phyloP scores from a whole-genome alignment of 2,113 vertebrate genomes.

The Malurus elegans region DNA sequence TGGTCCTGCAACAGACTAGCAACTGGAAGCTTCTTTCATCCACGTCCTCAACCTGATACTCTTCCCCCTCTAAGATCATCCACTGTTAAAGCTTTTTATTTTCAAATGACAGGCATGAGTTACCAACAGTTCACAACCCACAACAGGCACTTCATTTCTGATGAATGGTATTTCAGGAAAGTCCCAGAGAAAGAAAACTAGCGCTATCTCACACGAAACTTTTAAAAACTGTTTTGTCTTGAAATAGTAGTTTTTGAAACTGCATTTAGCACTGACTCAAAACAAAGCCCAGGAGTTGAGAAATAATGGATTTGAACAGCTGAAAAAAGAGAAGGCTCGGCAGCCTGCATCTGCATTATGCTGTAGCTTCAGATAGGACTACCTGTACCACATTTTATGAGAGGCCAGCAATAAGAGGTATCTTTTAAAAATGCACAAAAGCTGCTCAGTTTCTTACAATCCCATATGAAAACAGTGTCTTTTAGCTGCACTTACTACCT shows the following conservation, averaged over 20 bases:
- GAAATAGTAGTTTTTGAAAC: not conserved
- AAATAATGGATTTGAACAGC: not conserved
- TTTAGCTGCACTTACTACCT: not conserved
- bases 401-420: not conserved
- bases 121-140: not conserved
- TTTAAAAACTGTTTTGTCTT: not conserved
- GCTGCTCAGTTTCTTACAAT: not conserved
- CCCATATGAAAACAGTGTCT: not conserved
- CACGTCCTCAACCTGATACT: not conserved
- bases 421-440: not conserved
- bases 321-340: not conserved
- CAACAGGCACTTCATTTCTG: not conserved
- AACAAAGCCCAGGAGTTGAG: not conserved
- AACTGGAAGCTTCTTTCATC: not conserved
- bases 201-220: not conserved
- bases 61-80: not conserved
- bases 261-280: not conserved
- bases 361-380: not conserved
- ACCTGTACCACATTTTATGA: not conserved
- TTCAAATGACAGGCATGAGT: not conserved
- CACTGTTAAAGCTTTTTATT: not conserved
- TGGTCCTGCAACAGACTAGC: not conserved
- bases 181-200: not conserved
- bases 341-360: not conserved
- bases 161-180: not conserved